Percentiles rank a stretch among this genome's conserved stretches.
Evolutionary conservation across 2,797 vertebrate species (phyloP).

Genomic region (Sebastes diploproa): DNA sequence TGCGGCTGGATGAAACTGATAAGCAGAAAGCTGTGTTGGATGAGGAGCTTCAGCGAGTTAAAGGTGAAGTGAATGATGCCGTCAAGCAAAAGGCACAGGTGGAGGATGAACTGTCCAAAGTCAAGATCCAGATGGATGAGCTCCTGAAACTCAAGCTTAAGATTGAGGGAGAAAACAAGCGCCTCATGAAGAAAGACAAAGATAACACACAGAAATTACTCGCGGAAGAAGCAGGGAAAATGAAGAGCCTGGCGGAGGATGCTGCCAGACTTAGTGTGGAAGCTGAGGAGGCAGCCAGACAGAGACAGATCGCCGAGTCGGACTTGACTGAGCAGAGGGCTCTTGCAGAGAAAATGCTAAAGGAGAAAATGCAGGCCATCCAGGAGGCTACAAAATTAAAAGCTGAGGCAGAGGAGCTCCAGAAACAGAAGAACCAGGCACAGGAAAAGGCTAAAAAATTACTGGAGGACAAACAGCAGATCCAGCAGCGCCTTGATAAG

Average conservation of each 20-base stretch:
- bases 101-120: slow-evolving; percentile 90
- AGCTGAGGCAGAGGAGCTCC: slow-evolving; percentile 91
- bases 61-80: slow-evolving; percentile 89
- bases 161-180: slow-evolving; percentile 91
- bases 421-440: slow-evolving; percentile 92
- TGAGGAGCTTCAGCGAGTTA: slow-evolving; percentile 92
- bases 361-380: slow-evolving; percentile 96
- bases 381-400: slow-evolving; percentile 91
- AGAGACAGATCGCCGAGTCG: slow-evolving; percentile 88
- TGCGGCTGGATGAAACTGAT: slow-evolving; percentile 92
- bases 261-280: slow-evolving; percentile 89
- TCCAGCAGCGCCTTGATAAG: slow-evolving; percentile 88
- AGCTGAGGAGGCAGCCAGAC: slow-evolving; percentile 90
- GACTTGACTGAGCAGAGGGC: slow-evolving; percentile 90
- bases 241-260: slow-evolving; percentile 93
- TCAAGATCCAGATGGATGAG: slow-evolving; percentile 94
- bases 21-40: slow-evolving; percentile 92
- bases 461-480: slow-evolving; percentile 92
- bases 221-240: slow-evolving; percentile 92
- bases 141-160: slow-evolving; percentile 89
- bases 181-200: slow-evolving; percentile 89
- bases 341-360: slow-evolving; percentile 92
- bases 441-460: slow-evolving; percentile 91
- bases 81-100: slow-evolving; percentile 90
- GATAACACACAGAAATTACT: slow-evolving; percentile 90